Evolutionary conservation across 2,888 invertebrate genomes (phyloP).

Genomic region (Drymonia ruficornis): DNA sequence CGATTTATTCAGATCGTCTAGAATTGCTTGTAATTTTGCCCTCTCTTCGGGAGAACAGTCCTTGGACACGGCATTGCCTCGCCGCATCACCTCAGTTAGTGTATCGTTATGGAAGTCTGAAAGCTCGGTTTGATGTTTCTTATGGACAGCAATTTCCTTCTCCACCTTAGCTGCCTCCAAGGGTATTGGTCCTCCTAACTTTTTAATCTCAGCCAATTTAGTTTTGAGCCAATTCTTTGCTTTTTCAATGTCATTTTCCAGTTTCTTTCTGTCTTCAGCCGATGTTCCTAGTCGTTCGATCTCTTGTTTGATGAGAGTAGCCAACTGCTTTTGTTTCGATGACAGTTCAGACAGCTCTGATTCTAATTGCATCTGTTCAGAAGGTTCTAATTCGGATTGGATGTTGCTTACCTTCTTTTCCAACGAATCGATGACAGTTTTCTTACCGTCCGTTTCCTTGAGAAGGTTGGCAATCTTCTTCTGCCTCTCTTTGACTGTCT

Average conservation of each 20-base stretch:
- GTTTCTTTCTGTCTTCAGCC: slow-evolving; percentile 89
- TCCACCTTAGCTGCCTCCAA: slow-evolving; percentile 93
- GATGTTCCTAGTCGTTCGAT: slow-evolving; percentile 89
- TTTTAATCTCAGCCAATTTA: slow-evolving; percentile 90
- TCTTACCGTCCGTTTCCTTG: slow-evolving; percentile 94
- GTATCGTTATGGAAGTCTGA: slow-evolving; percentile 91
- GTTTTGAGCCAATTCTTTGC: slow-evolving; percentile 92
- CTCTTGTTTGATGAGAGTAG: slow-evolving; percentile 89
- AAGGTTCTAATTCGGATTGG: slow-evolving; percentile 93
- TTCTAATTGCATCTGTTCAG: slow-evolving; percentile 92
- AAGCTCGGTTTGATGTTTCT: slow-evolving; percentile 90
- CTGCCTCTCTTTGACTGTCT: slow-evolving; percentile 90
- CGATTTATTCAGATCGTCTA: slow-evolving; percentile 89
- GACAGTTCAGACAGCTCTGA: slow-evolving; percentile 89
- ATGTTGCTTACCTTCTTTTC: slow-evolving; percentile 93
- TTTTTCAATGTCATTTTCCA: slow-evolving; percentile 91
- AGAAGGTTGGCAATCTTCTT: slow-evolving; percentile 89
- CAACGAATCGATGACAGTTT: slow-evolving; percentile 91
- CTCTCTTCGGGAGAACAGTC: slow-evolving; percentile 92
- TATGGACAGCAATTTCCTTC: slow-evolving; percentile 90
- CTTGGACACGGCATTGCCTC: slow-evolving; percentile 90
- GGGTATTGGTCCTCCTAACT: slow-evolving; percentile 90
- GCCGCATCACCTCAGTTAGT: slow-evolving; percentile 90
- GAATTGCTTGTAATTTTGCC: slow-evolving; percentile 86
- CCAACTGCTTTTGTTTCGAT: slow-evolving; percentile 90